These are phyloP conservation scores for Chaitophorus viminalis DNA, from an alignment of 2,888 invertebrate species.

Conservation along the genomic window DNA sequence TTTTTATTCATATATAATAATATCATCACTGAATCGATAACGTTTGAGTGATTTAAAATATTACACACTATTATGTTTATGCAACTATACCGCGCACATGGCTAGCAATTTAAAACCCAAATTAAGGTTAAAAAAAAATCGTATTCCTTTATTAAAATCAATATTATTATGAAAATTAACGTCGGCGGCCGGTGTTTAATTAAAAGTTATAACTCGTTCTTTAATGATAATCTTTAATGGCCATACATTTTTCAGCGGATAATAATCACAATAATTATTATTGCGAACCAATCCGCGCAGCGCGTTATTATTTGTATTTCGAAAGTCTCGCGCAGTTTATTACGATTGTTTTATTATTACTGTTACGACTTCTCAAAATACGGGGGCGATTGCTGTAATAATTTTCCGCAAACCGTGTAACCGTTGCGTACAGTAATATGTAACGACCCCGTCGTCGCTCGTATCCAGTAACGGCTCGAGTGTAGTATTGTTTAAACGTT, in stretches of 20 bases:
- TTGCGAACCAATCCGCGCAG: not conserved
- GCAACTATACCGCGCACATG: not conserved
- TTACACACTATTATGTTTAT: no score
- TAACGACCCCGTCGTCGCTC: no score
- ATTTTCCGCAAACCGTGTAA: no score
- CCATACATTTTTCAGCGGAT: not conserved
- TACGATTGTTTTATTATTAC: no score
- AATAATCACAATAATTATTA: not conserved
- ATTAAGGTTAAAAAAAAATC: not conserved
- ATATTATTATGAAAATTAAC: not conserved
- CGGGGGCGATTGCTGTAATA: no score
- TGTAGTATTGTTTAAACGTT: not conserved
- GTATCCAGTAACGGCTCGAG: no score
- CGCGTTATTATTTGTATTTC: not conserved
- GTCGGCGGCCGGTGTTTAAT: not conserved
- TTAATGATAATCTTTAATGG: not conserved
- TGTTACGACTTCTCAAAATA: not conserved
- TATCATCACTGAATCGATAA: not conserved
- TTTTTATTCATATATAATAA: not conserved
- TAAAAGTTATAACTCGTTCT: not conserved
- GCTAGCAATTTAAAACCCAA: not conserved
- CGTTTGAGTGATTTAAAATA: not conserved
- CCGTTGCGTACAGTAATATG: no score
- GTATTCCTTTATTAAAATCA: no score
- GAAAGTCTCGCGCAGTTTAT: not conserved